Evolutionary conservation across 1,140 invertebrate genomes (phyloP).

Genomic region (Thereuonema tuberculata): DNA sequence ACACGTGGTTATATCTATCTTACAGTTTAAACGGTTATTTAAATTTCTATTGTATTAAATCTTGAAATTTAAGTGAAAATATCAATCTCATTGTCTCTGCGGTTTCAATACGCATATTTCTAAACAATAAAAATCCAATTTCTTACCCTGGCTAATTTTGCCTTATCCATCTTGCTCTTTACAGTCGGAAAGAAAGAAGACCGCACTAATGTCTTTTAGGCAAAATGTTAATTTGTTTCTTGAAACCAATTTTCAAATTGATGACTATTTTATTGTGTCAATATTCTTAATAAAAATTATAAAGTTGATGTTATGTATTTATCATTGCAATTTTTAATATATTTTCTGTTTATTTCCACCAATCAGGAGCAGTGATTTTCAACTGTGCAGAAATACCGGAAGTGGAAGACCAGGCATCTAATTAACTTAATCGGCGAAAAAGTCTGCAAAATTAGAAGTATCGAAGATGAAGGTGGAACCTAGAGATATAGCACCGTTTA

Average conservation of each 20-base stretch:
- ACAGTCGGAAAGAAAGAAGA: not conserved
- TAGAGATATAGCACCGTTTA: conserved; percentile 16
- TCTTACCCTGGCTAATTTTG: conserved; percentile 18
- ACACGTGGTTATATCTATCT: not conserved
- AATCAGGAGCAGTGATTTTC: not conserved
- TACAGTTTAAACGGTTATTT: not conserved
- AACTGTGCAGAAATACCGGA: not conserved
- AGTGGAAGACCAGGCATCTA: not conserved
- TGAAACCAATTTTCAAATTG: not conserved
- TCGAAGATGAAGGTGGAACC: conserved; percentile 24
- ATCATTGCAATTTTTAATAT: not conserved
- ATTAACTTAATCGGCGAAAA: not conserved
- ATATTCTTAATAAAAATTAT: not conserved
- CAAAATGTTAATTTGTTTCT: not conserved
- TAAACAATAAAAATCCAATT: not conserved
- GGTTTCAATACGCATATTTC: not conserved
- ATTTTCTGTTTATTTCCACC: not conserved
- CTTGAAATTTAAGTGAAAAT: not conserved
- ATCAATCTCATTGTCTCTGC: not conserved
- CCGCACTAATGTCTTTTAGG: not conserved
- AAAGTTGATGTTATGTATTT: not conserved
- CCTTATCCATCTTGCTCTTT: conserved; percentile 16
- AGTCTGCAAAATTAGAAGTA: conserved; percentile 32
- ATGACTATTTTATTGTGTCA: not conserved
- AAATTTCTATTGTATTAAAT: not conserved